Evolutionary conservation across 2,888 invertebrate species (phyloP).

Genomic region (Yponomeuta plumbellus): DNA sequence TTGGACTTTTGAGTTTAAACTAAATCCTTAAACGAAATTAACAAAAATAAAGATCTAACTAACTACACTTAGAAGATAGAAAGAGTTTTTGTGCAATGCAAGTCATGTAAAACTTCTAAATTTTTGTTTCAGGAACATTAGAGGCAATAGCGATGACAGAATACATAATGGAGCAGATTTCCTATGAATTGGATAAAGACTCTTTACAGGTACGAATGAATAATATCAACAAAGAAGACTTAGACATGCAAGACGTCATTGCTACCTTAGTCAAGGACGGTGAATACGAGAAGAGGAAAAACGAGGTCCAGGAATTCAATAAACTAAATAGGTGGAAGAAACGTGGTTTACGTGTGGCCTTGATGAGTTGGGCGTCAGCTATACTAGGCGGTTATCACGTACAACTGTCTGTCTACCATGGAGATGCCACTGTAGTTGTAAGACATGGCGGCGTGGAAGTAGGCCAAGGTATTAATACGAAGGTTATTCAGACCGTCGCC

Average conservation of each 20-base stretch:
- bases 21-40: too few relatives aligned
- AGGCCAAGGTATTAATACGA: constrained; percentile 88
- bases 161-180: constrained; percentile 81
- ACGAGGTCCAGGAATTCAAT: constrained; percentile 72
- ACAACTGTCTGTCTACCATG: constrained; percentile 80
- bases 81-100: neutral
- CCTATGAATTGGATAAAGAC: constrained; percentile 72
- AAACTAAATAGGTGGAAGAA: constrained; percentile 86
- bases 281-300: constrained; percentile 66
- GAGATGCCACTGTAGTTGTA: constrained; percentile 83
- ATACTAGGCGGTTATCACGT: constrained; percentile 73
- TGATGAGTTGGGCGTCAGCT: constrained; percentile 80
- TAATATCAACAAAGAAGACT: constrained; percentile 59
- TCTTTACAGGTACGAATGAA: constrained; percentile 74
- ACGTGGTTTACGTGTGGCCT: constrained; percentile 80
- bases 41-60: too few relatives aligned
- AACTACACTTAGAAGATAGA: neutral
- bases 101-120: neutral
- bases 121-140: constrained; percentile 55
- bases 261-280: constrained; percentile 57
- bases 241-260: constrained; percentile 62
- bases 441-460: constrained; percentile 84
- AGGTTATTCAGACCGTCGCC: constrained; percentile 81
- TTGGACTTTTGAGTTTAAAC: too few relatives aligned
- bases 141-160: constrained; percentile 79